These are phyloP conservation scores for Caenorhabditis virilis DNA, from an alignment of 2,888 invertebrate species.

Conservation along the genomic window DNA sequence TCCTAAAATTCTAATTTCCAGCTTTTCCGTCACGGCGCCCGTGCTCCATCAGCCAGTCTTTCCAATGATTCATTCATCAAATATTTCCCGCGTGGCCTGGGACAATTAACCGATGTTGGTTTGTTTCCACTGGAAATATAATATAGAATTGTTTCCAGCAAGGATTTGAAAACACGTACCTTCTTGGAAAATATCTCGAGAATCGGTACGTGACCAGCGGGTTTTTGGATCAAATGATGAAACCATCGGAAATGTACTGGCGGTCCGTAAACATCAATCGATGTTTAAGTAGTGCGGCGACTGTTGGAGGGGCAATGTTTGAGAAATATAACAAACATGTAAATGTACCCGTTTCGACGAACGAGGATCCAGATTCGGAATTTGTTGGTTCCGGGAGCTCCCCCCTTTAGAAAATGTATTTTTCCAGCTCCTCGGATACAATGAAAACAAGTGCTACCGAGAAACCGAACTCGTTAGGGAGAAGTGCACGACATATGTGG, in stretches of 20 bases:
- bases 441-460: conserved; percentile 2
- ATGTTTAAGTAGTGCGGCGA: conserved; percentile 24
- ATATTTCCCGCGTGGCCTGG: conserved; percentile 22
- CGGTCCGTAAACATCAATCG: conserved; percentile 26
- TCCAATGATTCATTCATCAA: conserved; percentile 2
- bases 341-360: conserved; percentile 20
- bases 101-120: conserved; percentile 33
- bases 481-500: conserved; percentile 13
- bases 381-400: neutral
- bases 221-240: conserved; percentile 14
- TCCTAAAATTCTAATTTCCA: neutral
- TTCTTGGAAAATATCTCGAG: conserved; percentile 13
- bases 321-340: conserved; percentile 7
- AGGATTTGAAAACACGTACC: conserved; percentile 28
- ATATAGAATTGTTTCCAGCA: conserved; percentile 21
- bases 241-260: conserved; percentile 20
- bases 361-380: conserved; percentile 9
- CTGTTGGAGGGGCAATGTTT: conserved; percentile 31
- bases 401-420: neutral
- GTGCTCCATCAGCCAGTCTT: conserved; percentile 19
- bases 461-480: conserved; percentile 15
- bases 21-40: conserved; percentile 38
- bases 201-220: conserved; percentile 14
- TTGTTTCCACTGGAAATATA: no score
- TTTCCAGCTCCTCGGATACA: conserved; percentile 25